These are phyloP conservation scores for Steatornis caripensis DNA, from an alignment of 2,113 vertebrate species.

Conservation along the genomic window DNA sequence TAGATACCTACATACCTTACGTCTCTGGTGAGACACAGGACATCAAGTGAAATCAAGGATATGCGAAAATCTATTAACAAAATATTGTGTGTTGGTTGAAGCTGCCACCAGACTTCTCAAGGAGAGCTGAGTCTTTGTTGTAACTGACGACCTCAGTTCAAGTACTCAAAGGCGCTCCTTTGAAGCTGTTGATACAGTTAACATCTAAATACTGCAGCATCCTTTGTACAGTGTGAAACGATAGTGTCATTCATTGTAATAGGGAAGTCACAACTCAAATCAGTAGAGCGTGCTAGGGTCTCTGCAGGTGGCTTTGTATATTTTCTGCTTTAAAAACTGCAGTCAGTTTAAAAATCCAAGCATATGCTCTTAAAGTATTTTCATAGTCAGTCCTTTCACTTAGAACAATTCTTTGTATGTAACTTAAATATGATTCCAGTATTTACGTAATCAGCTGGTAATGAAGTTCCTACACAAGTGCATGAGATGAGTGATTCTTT, in stretches of 20 bases:
- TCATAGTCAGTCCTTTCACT: not conserved
- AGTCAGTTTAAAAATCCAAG: not conserved
- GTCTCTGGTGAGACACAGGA: not conserved
- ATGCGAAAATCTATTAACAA: not conserved
- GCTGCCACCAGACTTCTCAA: not conserved
- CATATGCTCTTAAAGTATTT: not conserved
- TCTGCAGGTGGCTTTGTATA: not conserved
- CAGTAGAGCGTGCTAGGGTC: not conserved
- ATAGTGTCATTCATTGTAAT: not conserved
- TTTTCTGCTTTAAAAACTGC: constrained; percentile 8
- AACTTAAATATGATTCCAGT: not conserved
- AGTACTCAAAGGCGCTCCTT: not conserved
- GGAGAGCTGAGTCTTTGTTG: not conserved
- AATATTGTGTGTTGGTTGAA: not conserved
- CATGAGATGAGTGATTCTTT: not conserved
- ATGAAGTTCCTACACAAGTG: not conserved
- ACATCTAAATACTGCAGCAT: not conserved
- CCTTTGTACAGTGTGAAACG: not conserved
- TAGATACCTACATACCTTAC: not conserved
- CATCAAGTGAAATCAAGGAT: not conserved
- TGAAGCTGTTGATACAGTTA: not conserved
- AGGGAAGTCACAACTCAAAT: not conserved
- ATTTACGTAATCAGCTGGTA: not conserved
- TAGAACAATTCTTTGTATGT: not conserved
- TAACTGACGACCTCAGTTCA: not conserved